Evolutionary conservation across 2,113 vertebrate genomes (phyloP).

Genomic region (Nesospiza acunhae): DNA sequence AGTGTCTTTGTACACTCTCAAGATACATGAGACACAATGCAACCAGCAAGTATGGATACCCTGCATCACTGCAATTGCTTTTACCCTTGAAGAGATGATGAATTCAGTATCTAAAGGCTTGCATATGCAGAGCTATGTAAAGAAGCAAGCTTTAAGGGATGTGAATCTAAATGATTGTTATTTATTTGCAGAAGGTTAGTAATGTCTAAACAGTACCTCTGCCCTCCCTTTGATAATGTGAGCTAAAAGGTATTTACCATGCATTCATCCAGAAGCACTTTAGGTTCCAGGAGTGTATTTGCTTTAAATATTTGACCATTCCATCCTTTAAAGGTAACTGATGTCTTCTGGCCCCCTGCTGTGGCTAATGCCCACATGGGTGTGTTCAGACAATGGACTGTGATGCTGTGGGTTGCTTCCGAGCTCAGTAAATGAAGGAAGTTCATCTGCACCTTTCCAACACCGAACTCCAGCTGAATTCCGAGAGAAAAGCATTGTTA

Average conservation of each 20-base stretch:
- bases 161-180: not conserved
- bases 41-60: not conserved
- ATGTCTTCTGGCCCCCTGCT: constrained; percentile 47
- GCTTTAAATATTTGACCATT: constrained; percentile 89
- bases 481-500: constrained; percentile 22
- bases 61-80: not conserved
- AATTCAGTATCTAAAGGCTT: not conserved
- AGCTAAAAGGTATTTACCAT: constrained; percentile 78
- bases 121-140: not conserved
- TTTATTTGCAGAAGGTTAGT: not conserved
- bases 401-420: constrained; percentile 89
- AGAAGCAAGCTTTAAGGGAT: not conserved
- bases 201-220: not conserved
- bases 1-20: not conserved
- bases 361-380: constrained; percentile 59
- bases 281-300: constrained; percentile 84
- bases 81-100: not conserved
- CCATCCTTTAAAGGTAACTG: constrained; percentile 88
- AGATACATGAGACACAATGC: not conserved
- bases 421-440: constrained; percentile 95
- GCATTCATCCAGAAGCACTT: constrained; percentile 88
- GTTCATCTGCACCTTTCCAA: constrained; percentile 97
- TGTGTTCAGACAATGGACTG: constrained; percentile 86
- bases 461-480: constrained; percentile 85
- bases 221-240: not conserved